These are phyloP conservation scores for Eclectus roratus DNA, from an alignment of 2,113 vertebrate species.

Conservation along the genomic window DNA sequence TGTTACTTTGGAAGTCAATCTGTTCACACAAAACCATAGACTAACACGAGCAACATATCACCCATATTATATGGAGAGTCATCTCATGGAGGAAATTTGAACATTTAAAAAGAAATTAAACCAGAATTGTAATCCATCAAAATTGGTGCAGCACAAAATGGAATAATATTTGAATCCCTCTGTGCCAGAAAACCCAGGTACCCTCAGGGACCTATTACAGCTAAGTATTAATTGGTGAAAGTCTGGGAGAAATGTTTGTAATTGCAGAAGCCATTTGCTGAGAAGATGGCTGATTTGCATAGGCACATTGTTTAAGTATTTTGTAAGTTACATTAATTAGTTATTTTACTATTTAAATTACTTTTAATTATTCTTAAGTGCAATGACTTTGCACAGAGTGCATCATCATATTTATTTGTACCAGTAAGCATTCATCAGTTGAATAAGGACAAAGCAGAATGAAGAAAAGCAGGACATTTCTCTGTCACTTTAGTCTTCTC, in stretches of 20 bases:
- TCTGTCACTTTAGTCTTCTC: not conserved
- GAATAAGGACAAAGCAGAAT: not conserved
- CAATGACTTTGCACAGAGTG: not conserved
- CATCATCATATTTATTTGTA: not conserved
- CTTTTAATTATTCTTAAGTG: constrained; percentile 4
- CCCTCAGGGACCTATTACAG: not conserved
- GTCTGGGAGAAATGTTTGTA: not conserved
- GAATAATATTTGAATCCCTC: not conserved
- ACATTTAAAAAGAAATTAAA: not conserved
- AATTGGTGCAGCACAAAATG: not conserved
- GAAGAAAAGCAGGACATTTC: not conserved
- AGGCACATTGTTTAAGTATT: not conserved
- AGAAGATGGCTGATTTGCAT: not conserved
- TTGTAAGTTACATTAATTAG: not conserved
- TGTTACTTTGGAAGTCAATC: constrained; percentile 1
- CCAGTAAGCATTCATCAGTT: not conserved
- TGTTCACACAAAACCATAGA: not conserved
- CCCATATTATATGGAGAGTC: not conserved
- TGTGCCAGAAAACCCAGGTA: not conserved
- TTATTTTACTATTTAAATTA: constrained; percentile 44
- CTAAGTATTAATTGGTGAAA: not conserved
- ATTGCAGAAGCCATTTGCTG: not conserved
- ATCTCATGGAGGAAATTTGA: not conserved
- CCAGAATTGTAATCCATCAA: not conserved
- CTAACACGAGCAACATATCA: not conserved